Conservation (phyloP, 2,113 vertebrate species). For the Pelusios castaneus region DNA sequence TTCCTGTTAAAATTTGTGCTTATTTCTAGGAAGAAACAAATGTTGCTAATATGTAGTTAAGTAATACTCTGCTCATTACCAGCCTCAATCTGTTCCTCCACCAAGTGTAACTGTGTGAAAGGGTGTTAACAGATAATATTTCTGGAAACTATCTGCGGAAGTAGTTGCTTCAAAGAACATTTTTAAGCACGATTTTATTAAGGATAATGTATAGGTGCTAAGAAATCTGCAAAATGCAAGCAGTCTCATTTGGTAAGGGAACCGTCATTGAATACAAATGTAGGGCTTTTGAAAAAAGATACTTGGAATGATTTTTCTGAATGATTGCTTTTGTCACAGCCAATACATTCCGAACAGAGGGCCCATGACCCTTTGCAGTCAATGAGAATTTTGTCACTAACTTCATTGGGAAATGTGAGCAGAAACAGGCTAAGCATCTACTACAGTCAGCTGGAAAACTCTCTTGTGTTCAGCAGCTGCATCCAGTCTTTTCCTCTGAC, state of each 20-base stretch:
- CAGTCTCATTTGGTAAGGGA: neutral
- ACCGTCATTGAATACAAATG: neutral
- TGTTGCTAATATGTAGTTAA: neutral
- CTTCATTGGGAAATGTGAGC: slow-evolving; percentile 26
- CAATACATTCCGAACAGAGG: slow-evolving; percentile 2
- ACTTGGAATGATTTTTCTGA: neutral
- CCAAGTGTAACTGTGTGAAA: neutral
- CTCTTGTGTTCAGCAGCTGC: neutral
- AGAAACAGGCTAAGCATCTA: slow-evolving; percentile 15
- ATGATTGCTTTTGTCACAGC: neutral
- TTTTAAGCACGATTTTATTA: neutral
- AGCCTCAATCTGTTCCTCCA: neutral
- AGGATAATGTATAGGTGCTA: neutral
- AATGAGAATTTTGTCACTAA: slow-evolving; percentile 17
- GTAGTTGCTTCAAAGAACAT: neutral
- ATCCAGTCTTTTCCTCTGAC: neutral
- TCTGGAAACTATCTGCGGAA: neutral
- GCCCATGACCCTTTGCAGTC: neutral
- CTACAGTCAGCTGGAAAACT: slow-evolving; percentile 44
- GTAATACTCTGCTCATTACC: neutral
- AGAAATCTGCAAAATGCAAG: neutral
- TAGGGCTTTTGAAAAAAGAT: neutral
- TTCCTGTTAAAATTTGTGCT: neutral
- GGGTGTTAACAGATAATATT: neutral
- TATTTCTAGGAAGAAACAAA: neutral